phyloP scores from a whole-genome alignment of 23 tunicate genomes.

The Trididemnum miniatum region DNA sequence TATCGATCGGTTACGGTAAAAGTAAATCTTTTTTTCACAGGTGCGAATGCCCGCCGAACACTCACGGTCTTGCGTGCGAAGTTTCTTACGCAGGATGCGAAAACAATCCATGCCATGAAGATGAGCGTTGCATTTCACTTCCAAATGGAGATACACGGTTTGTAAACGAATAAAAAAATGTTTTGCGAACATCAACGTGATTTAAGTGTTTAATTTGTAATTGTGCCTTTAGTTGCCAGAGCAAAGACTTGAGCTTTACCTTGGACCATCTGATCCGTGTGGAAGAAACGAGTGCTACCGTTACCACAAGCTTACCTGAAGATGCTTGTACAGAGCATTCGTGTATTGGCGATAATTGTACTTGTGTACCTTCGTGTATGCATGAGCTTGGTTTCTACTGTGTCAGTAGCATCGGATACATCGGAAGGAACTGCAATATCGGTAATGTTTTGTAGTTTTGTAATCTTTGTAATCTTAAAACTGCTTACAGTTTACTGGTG shows the following conservation, averaged over 20 bases:
- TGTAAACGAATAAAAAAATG: neutral
- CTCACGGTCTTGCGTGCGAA: neutral
- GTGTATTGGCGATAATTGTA: conserved; percentile 1
- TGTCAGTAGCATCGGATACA: conserved; percentile 11
- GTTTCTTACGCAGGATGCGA: neutral
- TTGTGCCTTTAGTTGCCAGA: too few species aligned
- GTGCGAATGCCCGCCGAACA: neutral
- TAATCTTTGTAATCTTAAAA: neutral
- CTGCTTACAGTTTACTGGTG: neutral
- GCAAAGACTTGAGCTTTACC: too few species aligned
- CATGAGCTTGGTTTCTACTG: conserved; percentile 17
- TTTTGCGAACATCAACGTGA: too few species aligned
- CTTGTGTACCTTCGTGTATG: conserved; percentile 8
- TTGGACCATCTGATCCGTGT: too few species aligned
- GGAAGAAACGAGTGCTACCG: too few species aligned
- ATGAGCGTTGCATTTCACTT: neutral
- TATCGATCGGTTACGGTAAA: too few species aligned
- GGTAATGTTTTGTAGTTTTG: too few species aligned
- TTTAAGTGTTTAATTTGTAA: too few species aligned
- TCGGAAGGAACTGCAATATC: neutral
- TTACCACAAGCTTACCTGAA: too few species aligned
- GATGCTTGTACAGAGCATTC: conserved; percentile 5
- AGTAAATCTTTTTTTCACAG: too few species aligned
- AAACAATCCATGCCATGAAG: neutral
- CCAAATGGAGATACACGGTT: neutral